Base-by-base conservation (phyloP, 2,888 invertebrate species). In the Temnothorax rugatulus region DNA sequence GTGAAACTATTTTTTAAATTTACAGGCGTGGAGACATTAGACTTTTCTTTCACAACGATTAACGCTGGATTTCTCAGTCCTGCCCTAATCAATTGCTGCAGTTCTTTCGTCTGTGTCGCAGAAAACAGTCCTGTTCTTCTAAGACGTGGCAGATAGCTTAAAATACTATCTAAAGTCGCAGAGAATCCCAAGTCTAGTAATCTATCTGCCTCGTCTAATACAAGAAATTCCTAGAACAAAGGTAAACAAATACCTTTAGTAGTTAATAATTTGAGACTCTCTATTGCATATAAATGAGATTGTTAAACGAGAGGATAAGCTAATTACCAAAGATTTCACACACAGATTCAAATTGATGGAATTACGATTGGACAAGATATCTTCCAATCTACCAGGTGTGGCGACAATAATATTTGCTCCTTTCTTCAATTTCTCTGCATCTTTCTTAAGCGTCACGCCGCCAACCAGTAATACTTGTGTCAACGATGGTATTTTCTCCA, bases 121-220 rank as follows among this genome's bases (percentile, higher is more conserved):
- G 99, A 99, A 95, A 99, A 99, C n/a, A 99, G 96, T 0, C 99
- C 99, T 0, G 99, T 99, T 90, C 99, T 96, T 47, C 99, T 96
- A 93, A 99, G 98, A 52, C 99, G 97, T 0, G 99, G 99, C 57
- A 99, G 95, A 95, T 97, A 98, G 89, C 97, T 97, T 5, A 99
- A 96, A 90, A 99, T 99, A 21, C 97, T 97, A 90, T 98, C 98
- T 21, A 99, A 95, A 2, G 98, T 97, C 18, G 96, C 95, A 90
- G 97, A 97, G 94, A 99, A 99, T 2, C 99, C 99, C 87, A 99
- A 96, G 94, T 99, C 99, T 44, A 99, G 95, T 15, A 99, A 96
- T 64, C 98, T 96, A 95, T 99, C 99, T 0, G 99, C 99, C 96
- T 99, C 99, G 94, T 99, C 99, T 38, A 99, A 95, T 1, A 99